These are phyloP conservation scores for Penaeus monodon DNA, from an alignment of 2,888 invertebrate genomes.

Conservation along the genomic window DNA sequence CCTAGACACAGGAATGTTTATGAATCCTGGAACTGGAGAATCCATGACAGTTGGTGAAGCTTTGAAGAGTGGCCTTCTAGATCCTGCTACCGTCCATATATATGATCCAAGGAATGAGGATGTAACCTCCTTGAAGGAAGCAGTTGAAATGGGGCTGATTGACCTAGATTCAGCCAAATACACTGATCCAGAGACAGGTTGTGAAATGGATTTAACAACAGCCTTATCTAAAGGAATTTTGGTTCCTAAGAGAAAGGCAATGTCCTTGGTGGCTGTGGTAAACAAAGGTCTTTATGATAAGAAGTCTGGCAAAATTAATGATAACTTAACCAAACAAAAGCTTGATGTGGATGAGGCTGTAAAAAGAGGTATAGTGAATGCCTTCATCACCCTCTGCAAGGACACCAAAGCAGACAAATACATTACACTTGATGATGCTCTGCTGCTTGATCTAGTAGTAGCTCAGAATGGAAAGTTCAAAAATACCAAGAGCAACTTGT, in stretches of 20 bases:
- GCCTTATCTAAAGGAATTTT: slow-evolving; percentile 82
- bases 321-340: slow-evolving; percentile 80
- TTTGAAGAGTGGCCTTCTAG: slow-evolving; percentile 77
- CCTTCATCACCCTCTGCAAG: slow-evolving; percentile 77
- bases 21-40: slow-evolving; percentile 88
- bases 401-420: slow-evolving; percentile 73
- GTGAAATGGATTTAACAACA: slow-evolving; percentile 77
- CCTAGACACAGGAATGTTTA: slow-evolving; percentile 69
- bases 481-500: slow-evolving; percentile 76
- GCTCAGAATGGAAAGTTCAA: slow-evolving; percentile 79
- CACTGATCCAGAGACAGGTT: slow-evolving; percentile 77
- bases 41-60: slow-evolving; percentile 92
- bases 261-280: slow-evolving; percentile 76
- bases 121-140: slow-evolving; percentile 83
- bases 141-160: slow-evolving; percentile 83
- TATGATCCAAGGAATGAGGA: slow-evolving; percentile 72
- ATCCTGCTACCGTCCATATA: slow-evolving; percentile 75
- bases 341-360: slow-evolving; percentile 83
- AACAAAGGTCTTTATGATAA: slow-evolving; percentile 69
- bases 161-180: slow-evolving; percentile 82
- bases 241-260: slow-evolving; percentile 78
- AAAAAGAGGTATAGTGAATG: slow-evolving; percentile 83
- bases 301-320: slow-evolving; percentile 75
- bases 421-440: slow-evolving; percentile 76
- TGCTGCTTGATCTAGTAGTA: slow-evolving; percentile 72